Evolutionary conservation across 1,140 invertebrate species (phyloP), one percentile per base, ranked within the genome.

Genomic region (Mizuhopecten yessoensis): DNA sequence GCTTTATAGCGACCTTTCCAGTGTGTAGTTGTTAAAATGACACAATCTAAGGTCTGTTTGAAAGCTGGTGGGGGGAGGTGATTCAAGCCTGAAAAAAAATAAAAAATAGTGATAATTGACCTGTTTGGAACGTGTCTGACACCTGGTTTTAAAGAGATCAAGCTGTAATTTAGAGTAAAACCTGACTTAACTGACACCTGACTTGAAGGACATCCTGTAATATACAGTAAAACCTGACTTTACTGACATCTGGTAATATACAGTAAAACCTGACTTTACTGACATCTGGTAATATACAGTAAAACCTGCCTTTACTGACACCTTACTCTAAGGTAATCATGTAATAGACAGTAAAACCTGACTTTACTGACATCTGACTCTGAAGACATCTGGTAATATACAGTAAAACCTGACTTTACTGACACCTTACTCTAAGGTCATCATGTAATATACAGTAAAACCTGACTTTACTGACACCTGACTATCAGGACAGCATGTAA

Each of bases 401-500:
- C 45, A 39, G 36, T 57, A 23, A 57, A 15, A 15, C 23, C 45
- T 57, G 45, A 57, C 45, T 57, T 20, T 57, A 57, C 45, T 57
- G 45, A 57, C 45, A 15, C 45, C 45, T 57, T 7, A 57, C 45
- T 57, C 20, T 57, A 57, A 15, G 7, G 45, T 11, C 57, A 75
- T 75, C 57, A 23, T 75, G 23, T 75, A 75, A 75, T 75, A 29
- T 75, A 45, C n/a, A 75, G 23, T 75, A 29, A 57, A n/a, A n/a
- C 57, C 57, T 75, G 57, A 75, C 57, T 75, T 29, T 75, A 75
- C 57, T 75, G 57, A 75, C 57, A n/a, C n/a, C n/a, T 75, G 57
- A 75, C 57, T 75, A 29, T 75, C n/a, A n/a, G n/a, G 57, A 29
- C 57, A 75, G n/a, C 23, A 7, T n/a, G n/a, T 75, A 45, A 45